Conservation (phyloP, 2,888 invertebrate species). For the Aphrophora alni region DNA sequence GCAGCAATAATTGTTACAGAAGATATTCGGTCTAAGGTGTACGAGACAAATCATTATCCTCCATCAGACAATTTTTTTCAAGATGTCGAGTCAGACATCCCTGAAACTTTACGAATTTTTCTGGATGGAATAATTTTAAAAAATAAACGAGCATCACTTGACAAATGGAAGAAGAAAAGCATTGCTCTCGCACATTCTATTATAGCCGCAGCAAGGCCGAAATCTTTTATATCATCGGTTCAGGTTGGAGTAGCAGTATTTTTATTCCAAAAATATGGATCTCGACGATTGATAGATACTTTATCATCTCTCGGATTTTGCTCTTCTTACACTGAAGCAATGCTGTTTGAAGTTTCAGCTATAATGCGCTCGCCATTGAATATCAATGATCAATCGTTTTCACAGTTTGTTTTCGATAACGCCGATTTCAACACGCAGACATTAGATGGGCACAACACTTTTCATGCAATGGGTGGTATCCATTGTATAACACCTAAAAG, state of each 20-base stretch:
- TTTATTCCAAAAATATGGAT: conserved; percentile 51
- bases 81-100: conserved; percentile 40
- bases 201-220: conserved; percentile 23
- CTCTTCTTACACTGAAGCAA: conserved; percentile 49
- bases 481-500: no score
- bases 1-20: conserved; percentile 52
- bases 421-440: no score
- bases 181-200: background rate
- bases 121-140: background rate
- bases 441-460: no score
- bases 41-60: conserved; percentile 50
- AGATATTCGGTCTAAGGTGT: conserved; percentile 52
- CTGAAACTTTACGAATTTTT: background rate
- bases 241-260: conserved; percentile 50
- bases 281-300: conserved; percentile 46
- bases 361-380: no score
- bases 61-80: conserved; percentile 48
- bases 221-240: conserved; percentile 53
- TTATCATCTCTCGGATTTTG: conserved; percentile 50
- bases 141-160: background rate
- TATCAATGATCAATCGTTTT: no score
- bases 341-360: no score
- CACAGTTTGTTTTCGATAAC: no score
- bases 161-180: conserved; percentile 17
- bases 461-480: no score